Evolutionary conservation across 2,888 invertebrate species (phyloP).

Genomic region (Digitonthophagus gazella): DNA sequence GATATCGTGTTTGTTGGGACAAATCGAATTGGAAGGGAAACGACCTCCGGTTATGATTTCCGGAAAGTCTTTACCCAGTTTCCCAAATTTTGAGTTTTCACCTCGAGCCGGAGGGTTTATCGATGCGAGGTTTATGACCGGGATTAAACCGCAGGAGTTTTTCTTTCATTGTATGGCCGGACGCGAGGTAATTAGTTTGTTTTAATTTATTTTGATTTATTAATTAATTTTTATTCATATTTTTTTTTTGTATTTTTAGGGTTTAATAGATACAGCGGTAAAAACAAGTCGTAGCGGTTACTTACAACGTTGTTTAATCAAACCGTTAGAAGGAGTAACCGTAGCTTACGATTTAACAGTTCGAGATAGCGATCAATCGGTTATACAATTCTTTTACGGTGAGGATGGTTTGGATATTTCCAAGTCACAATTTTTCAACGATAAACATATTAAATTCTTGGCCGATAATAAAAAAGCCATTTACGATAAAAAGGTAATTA

Average conservation of each 20-base stretch:
- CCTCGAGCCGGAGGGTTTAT: conserved; percentile 96
- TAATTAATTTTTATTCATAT: conserved; percentile 9
- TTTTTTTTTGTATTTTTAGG: no score
- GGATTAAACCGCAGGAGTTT: conserved; percentile 97
- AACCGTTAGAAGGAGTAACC: conserved; percentile 94
- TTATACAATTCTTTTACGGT: conserved; percentile 91
- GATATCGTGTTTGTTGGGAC: conserved; percentile 95
- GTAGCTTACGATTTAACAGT: conserved; percentile 95
- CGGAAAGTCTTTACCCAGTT: conserved; percentile 90
- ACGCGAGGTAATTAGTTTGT: conserved; percentile 68
- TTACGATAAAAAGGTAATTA: conserved; percentile 57
- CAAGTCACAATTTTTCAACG: conserved; percentile 79
- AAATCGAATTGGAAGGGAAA: conserved; percentile 98
- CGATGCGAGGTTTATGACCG: conserved; percentile 94
- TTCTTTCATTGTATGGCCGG: conserved; percentile 99
- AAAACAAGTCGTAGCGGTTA: conserved; percentile 99
- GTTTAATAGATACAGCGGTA: conserved; percentile 98
- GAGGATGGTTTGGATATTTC: conserved; percentile 91
- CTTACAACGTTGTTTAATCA: conserved; percentile 93
- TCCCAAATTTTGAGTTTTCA: conserved; percentile 79
- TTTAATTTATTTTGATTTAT: neutral
- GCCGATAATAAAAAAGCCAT: conserved; percentile 75
- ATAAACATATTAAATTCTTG: conserved; percentile 75
- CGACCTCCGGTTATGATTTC: conserved; percentile 94
- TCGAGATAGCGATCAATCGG: conserved; percentile 87